Evolutionary conservation across 2,888 invertebrate genomes (phyloP).

Genomic region (Corythucha ciliata): DNA sequence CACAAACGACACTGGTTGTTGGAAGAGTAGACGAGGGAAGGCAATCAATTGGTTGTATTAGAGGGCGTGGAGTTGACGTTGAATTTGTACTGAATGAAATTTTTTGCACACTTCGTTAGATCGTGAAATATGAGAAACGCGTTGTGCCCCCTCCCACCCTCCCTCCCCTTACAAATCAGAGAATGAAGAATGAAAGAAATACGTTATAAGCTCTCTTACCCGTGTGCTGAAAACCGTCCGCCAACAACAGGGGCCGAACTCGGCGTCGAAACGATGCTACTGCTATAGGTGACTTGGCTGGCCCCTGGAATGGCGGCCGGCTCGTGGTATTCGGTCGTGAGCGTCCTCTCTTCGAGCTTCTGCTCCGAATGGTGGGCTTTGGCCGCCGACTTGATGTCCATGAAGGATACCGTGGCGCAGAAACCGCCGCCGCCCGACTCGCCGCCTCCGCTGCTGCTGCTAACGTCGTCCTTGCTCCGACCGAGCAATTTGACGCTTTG

Average conservation of each 20-base stretch:
- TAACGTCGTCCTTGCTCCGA: slow-evolving; percentile 47
- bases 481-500: slow-evolving; percentile 64
- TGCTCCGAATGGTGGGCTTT: slow-evolving; percentile 87
- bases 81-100: too few relatives aligned
- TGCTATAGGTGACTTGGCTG: slow-evolving; percentile 19
- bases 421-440: slow-evolving; percentile 52
- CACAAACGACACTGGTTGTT: too few relatives aligned
- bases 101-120: too few relatives aligned
- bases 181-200: background rate
- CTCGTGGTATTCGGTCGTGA: slow-evolving; percentile 87
- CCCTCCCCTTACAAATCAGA: too few relatives aligned
- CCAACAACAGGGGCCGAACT: slow-evolving; percentile 2
- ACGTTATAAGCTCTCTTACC: slow-evolving; percentile 6
- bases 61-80: too few relatives aligned
- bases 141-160: too few relatives aligned
- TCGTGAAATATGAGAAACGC: too few relatives aligned
- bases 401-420: slow-evolving; percentile 87
- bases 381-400: slow-evolving; percentile 93
- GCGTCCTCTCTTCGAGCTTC: slow-evolving; percentile 74
- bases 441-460: slow-evolving; percentile 45
- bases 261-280: slow-evolving; percentile 12
- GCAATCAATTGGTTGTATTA: too few relatives aligned
- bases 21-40: too few relatives aligned
- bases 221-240: slow-evolving; percentile 20
- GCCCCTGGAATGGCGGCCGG: slow-evolving; percentile 58